A percentile compares a stretch with the other conserved stretches of the same genome.
Evolutionary conservation across 2,113 vertebrate genomes (phyloP).

Genomic region (Pachyramphus minor): DNA sequence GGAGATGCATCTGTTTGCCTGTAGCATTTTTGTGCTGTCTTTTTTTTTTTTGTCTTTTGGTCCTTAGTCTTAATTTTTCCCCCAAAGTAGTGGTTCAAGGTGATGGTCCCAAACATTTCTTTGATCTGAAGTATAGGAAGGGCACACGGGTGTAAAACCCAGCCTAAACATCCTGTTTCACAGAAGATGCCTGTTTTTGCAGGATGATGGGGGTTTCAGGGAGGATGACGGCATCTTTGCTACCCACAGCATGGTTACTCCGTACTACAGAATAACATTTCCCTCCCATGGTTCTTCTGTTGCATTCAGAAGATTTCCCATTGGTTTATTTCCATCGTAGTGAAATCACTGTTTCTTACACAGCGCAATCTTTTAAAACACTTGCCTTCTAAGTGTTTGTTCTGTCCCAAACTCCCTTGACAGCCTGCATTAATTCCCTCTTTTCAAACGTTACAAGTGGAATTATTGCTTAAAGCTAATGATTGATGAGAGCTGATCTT

Average conservation of each 20-base stretch:
- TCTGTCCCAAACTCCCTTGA: not conserved
- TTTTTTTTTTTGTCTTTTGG: not conserved
- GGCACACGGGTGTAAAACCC: not conserved
- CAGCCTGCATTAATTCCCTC: not conserved
- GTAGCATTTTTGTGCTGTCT: not conserved
- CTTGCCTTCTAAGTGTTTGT: not conserved
- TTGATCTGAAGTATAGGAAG: not conserved
- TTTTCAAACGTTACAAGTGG: not conserved
- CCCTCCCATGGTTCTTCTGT: not conserved
- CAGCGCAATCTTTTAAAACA: not conserved
- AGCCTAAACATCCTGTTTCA: not conserved
- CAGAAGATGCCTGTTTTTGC: not conserved
- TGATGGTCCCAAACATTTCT: not conserved
- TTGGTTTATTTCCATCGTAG: not conserved
- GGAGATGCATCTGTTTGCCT: not conserved
- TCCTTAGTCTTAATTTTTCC: not conserved
- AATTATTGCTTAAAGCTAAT: constrained; percentile 1
- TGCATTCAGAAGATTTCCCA: not conserved
- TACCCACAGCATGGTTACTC: not conserved
- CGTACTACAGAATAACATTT: not conserved
- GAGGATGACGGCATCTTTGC: not conserved
- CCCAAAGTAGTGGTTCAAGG: not conserved
- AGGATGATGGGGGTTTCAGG: not conserved
- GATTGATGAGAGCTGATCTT: not conserved
- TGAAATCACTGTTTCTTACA: not conserved